A percentile compares a stretch with the other conserved stretches of the same genome.
phyloP scores from a whole-genome alignment of 2,888 invertebrate genomes.

The Deroplatys truncata region DNA sequence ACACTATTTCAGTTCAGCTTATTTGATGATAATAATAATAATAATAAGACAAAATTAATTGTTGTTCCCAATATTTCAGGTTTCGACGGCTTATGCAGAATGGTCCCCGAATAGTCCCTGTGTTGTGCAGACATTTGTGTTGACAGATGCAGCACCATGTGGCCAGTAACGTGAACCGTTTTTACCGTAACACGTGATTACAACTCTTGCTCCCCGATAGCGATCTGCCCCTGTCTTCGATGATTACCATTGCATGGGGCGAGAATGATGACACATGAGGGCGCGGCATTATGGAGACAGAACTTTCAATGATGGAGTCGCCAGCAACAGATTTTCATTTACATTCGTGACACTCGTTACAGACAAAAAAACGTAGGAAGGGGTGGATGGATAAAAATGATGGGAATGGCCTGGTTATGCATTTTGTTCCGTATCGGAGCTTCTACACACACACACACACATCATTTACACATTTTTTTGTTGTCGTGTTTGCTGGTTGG shows the following conservation, averaged over 20 bases:
- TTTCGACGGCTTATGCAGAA: no score
- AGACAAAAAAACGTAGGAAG: background rate
- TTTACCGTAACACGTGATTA: background rate
- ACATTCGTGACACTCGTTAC: conserved; percentile 2
- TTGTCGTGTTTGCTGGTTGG: background rate
- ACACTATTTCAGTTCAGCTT: no score
- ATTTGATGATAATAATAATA: no score
- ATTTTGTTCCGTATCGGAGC: background rate
- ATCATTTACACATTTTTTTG: conserved; percentile 8
- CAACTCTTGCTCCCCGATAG: background rate
- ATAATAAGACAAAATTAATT: no score
- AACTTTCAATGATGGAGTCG: conserved; percentile 10
- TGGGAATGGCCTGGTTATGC: background rate
- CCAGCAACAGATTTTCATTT: conserved; percentile 4
- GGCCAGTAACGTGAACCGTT: no score
- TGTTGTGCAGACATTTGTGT: no score
- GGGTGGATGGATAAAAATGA: background rate
- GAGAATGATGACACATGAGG: conserved; percentile 6
- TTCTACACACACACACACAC: background rate
- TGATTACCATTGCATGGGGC: conserved; percentile 2
- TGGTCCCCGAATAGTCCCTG: no score
- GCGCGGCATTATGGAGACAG: background rate
- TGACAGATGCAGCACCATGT: no score
- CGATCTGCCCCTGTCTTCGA: background rate
- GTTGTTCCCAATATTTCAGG: no score